Evolutionary conservation across 2,797 vertebrate genomes (phyloP).

Genomic region (Acridotheres tristis): DNA sequence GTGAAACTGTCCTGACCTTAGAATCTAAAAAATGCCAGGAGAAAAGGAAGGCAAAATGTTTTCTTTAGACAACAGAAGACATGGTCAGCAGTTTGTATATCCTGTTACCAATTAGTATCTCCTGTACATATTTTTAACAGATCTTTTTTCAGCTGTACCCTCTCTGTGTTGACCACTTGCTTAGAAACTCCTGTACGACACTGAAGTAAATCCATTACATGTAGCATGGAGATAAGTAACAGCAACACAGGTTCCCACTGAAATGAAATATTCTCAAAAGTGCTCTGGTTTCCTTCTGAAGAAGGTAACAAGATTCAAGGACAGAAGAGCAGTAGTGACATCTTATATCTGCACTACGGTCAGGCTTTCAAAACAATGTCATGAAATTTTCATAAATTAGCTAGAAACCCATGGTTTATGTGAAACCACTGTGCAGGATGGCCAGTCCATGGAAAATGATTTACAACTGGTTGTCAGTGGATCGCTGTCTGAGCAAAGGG

Average conservation of each 20-base stretch:
- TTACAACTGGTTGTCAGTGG: not conserved
- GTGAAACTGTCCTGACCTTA: not conserved
- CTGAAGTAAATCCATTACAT: not conserved
- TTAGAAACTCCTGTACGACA: not conserved
- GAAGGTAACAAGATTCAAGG: not conserved
- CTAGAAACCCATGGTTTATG: not conserved
- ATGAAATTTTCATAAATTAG: not conserved
- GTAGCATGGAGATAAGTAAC: not conserved
- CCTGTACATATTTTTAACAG: not conserved
- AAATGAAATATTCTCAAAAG: not conserved
- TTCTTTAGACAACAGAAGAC: not conserved
- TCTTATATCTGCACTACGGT: not conserved
- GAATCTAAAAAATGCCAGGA: not conserved
- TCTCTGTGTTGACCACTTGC: not conserved
- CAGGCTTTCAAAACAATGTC: not conserved
- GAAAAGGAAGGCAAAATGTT: not conserved
- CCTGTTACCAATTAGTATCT: not conserved
- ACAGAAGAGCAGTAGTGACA: not conserved
- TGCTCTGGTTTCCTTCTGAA: not conserved
- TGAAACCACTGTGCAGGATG: not conserved
- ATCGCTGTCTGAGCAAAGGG: fast-evolving
- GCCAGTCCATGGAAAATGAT: not conserved
- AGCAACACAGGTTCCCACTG: not conserved
- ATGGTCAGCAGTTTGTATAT: not conserved
- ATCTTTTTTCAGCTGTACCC: not conserved